Conservation (phyloP, 2,797 vertebrate genomes). For the Tokudaia muenninki region DNA sequence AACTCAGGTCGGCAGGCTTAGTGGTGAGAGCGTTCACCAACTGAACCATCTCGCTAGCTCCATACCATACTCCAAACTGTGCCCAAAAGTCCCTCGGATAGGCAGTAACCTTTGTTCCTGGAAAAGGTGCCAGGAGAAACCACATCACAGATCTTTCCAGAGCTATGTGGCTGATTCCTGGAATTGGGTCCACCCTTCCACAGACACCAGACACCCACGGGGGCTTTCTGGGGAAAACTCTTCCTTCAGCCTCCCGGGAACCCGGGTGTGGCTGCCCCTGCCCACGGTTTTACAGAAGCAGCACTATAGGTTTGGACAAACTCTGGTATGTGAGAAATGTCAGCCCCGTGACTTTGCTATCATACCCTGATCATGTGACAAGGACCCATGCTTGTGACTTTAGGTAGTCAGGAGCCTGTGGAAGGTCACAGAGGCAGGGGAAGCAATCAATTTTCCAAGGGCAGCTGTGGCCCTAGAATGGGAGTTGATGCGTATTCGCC, state of each 20-base stretch:
- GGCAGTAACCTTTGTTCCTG: slow-evolving; percentile 49
- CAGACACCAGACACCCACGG: slow-evolving; percentile 42
- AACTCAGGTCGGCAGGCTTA: neutral
- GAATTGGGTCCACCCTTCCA: neutral
- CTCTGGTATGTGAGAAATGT: neutral
- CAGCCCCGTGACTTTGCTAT: slow-evolving; percentile 37
- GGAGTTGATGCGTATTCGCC: neutral
- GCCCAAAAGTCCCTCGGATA: neutral
- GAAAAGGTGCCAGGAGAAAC: slow-evolving; percentile 61
- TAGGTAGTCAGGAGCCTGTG: neutral
- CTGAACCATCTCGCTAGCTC: neutral
- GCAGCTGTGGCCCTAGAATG: neutral
- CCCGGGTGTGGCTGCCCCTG: neutral
- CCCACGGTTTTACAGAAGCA: neutral
- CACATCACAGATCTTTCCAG: neutral
- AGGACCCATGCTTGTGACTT: neutral
- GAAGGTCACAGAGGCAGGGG: neutral
- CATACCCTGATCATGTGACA: slow-evolving; percentile 25
- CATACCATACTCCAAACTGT: neutral
- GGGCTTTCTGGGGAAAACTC: slow-evolving; percentile 64
- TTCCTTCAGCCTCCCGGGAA: neutral
- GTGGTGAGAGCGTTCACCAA: neutral
- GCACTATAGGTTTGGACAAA: rapidly evolving
- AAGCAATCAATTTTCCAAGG: neutral
- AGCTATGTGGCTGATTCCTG: neutral